These are phyloP conservation scores for Elymnias hypermnestra DNA, from an alignment of 1,140 invertebrate species.

Conservation along the genomic window DNA sequence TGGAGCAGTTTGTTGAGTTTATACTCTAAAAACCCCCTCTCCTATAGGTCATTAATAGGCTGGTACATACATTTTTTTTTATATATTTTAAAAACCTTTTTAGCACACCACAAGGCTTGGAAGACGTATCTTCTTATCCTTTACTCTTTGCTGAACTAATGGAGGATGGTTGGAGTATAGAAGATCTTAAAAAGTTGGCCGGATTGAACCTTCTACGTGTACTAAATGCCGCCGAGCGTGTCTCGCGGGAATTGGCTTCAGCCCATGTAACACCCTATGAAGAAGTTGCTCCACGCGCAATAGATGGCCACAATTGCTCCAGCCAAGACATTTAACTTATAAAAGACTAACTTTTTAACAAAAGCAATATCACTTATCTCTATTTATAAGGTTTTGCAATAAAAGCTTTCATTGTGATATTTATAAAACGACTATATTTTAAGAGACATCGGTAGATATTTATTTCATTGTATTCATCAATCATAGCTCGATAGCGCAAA, in stretches of 20 bases:
- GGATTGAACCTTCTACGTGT: conserved; percentile 92
- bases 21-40: too few species aligned
- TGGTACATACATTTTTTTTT: too few species aligned
- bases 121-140: conserved; percentile 94
- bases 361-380: conserved; percentile 6
- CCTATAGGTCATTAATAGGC: too few species aligned
- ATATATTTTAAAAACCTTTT: conserved; percentile 6
- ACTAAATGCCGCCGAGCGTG: conserved; percentile 81
- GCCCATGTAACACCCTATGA: conserved; percentile 65
- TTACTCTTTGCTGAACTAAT: conserved; percentile 89
- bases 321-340: conserved; percentile 60
- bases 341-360: background rate
- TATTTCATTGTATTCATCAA: too few species aligned
- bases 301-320: conserved; percentile 69
- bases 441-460: too few species aligned
- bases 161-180: conserved; percentile 87
- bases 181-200: conserved; percentile 91
- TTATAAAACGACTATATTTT: too few species aligned
- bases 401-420: too few species aligned
- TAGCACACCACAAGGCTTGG: conserved; percentile 89
- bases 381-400: too few species aligned
- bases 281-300: conserved; percentile 57
- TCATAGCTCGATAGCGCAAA: too few species aligned
- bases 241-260: conserved; percentile 72
- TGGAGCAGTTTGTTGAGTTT: too few species aligned